Evolutionary conservation across 2,797 vertebrate species (phyloP).

Genomic region (Hirundo rustica): DNA sequence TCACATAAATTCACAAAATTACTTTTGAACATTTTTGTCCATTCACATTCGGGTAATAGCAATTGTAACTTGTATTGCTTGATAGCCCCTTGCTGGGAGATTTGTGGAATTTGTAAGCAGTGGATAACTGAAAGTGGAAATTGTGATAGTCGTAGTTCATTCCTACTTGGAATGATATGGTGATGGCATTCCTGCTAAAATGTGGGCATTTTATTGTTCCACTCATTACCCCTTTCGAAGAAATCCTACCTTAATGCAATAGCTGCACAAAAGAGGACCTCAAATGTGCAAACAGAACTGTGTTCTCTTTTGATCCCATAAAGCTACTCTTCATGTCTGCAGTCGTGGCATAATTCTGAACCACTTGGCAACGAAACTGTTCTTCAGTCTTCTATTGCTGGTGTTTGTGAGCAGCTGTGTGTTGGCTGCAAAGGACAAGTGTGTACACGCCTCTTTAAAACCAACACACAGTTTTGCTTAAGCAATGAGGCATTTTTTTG

Average conservation of each 20-base stretch:
- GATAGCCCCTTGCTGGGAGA: background rate
- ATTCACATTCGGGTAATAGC: background rate
- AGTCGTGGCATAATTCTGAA: background rate
- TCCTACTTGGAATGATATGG: background rate
- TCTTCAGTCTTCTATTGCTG: background rate
- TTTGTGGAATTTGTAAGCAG: background rate
- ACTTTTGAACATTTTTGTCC: background rate
- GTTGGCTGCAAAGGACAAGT: background rate
- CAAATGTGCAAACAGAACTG: background rate
- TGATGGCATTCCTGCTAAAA: background rate
- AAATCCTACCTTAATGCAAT: background rate
- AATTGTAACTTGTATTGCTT: background rate
- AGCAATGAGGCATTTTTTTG: slow-evolving; percentile 12
- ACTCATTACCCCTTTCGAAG: background rate
- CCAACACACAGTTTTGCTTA: slow-evolving; percentile 3
- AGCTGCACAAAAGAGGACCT: background rate
- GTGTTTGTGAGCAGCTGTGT: slow-evolving; percentile 46
- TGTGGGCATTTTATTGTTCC: background rate
- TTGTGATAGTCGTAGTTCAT: background rate
- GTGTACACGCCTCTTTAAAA: background rate
- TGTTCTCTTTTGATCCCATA: background rate
- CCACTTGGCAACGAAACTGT: background rate
- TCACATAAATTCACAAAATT: background rate
- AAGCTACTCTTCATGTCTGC: background rate
- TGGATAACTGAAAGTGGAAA: background rate